Percentiles rank a stretch among this genome's conserved stretches.
Evolutionary conservation across 2,797 vertebrate genomes (phyloP).

Genomic region (Melanotaenia boesemani): DNA sequence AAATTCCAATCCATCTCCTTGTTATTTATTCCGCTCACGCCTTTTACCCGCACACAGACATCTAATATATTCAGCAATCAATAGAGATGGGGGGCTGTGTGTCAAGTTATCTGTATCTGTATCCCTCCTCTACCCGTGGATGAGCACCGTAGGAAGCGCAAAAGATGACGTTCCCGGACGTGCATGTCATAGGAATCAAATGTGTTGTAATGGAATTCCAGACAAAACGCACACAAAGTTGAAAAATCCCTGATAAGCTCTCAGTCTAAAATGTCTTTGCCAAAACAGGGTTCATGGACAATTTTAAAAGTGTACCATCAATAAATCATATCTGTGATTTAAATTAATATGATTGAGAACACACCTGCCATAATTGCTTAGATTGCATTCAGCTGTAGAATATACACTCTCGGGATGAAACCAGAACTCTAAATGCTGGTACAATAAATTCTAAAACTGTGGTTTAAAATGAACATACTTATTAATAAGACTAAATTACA

Average conservation of each 20-base stretch:
- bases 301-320: neutral
- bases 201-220: constrained; percentile 39
- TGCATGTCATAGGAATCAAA: constrained; percentile 67
- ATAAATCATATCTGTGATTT: neutral
- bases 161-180: constrained; percentile 55
- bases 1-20: constrained; percentile 67
- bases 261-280: neutral
- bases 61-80: constrained; percentile 73
- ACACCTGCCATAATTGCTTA: neutral
- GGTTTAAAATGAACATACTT: neutral
- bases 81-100: constrained; percentile 46
- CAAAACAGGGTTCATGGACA: neutral
- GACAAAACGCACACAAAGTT: neutral
- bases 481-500: neutral
- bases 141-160: constrained; percentile 47
- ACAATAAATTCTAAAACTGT: neutral
- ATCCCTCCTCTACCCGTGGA: constrained; percentile 16
- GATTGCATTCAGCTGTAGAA: constrained; percentile 17
- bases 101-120: constrained; percentile 52
- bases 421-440: neutral
- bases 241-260: constrained; percentile 20
- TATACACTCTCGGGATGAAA: neutral
- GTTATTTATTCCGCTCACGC: constrained; percentile 79
- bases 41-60: constrained; percentile 61
- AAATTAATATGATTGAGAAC: neutral